Evolutionary conservation across 1,140 invertebrate species (phyloP).

Genomic region (Euborellia annulipes): DNA sequence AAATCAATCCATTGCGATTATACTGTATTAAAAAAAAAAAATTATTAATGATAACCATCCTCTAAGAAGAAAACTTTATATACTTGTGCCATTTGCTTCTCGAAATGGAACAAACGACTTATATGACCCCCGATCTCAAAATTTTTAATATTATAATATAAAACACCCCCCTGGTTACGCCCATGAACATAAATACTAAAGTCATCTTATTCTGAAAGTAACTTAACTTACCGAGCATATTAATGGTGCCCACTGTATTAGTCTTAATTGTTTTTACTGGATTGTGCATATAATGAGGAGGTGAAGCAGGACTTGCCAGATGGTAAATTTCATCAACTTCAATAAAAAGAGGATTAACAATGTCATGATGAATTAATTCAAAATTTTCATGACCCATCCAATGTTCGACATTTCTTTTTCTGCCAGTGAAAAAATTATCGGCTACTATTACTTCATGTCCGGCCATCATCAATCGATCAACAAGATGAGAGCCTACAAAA

Average conservation of each 20-base stretch:
- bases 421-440: conserved; percentile 96
- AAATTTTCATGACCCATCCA: conserved; percentile 99
- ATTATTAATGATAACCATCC: no score
- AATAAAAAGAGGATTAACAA: conserved; percentile 93
- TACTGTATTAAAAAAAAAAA: no score
- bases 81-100: no score
- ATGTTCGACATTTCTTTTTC: conserved; percentile 93
- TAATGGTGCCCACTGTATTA: conserved; percentile 98
- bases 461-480: conserved; percentile 86
- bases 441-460: conserved; percentile 97
- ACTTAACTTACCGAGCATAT: conserved; percentile 87
- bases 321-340: conserved; percentile 99
- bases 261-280: conserved; percentile 99
- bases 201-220: no score
- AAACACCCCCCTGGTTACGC: no score
- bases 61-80: no score
- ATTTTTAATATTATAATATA: no score
- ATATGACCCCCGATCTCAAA: no score
- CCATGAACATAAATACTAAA: no score
- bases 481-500: conserved; percentile 96
- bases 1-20: no score
- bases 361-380: conserved; percentile 96
- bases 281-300: conserved; percentile 99
- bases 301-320: conserved; percentile 94
- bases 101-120: no score